phyloP scores from a whole-genome alignment of 2,113 vertebrate genomes.

The Dipodomys merriami region DNA sequence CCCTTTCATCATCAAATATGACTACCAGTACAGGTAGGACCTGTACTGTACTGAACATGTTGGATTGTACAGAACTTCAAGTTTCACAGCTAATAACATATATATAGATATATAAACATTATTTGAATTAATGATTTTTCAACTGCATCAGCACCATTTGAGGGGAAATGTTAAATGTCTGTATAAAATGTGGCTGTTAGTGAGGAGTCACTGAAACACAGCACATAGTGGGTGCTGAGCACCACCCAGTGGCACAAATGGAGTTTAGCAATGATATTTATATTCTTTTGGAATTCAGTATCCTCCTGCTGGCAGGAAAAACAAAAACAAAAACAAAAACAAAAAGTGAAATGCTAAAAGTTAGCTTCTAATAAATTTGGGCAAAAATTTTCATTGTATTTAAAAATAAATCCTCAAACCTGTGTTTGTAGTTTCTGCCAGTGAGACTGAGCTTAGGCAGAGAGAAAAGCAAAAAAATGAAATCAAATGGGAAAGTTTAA shows the following conservation, averaged over 20 bases:
- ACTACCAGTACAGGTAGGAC: neutral
- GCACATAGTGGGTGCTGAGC: conserved; percentile 43
- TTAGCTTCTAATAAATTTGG: neutral
- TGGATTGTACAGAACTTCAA: neutral
- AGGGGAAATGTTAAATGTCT: neutral
- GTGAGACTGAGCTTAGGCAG: neutral
- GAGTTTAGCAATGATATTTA: neutral
- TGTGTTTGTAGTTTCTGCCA: neutral
- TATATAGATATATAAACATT: neutral
- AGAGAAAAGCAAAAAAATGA: neutral
- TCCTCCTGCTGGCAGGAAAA: neutral
- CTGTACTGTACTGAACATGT: neutral
- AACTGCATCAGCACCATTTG: too few species aligned
- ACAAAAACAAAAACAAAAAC: neutral
- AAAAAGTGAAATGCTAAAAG: neutral
- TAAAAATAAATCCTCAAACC: neutral
- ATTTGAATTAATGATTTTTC: neutral
- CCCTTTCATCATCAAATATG: neutral
- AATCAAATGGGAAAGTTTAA: neutral
- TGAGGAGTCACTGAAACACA: neutral
- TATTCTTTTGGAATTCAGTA: neutral
- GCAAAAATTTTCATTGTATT: neutral
- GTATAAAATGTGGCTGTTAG: neutral
- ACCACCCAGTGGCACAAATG: conserved; percentile 66
- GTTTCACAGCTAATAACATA: neutral